A percentile compares a stretch with the other conserved stretches of the same genome.
Evolutionary conservation across 2,888 invertebrate species (phyloP).

Genomic region (Venustoraphidia nigricollis): DNA sequence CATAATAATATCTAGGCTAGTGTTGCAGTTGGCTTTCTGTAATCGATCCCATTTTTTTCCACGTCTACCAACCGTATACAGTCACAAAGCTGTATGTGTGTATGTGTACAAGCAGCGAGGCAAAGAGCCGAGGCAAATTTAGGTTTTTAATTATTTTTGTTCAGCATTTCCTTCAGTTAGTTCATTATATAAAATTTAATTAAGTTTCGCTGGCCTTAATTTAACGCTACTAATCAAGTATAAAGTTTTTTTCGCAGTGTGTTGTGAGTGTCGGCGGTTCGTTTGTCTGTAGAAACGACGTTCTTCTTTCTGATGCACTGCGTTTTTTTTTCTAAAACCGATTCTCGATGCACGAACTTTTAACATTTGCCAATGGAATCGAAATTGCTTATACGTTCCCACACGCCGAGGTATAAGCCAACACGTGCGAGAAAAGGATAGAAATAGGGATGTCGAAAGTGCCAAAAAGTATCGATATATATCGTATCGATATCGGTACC

Average conservation of each 20-base stretch:
- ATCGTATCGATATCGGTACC: too few species aligned
- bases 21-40: too few species aligned
- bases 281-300: background rate
- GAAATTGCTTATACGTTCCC: too few species aligned
- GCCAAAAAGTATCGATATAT: too few species aligned
- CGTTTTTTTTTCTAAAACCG: background rate
- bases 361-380: background rate
- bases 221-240: conserved; percentile 35
- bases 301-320: background rate
- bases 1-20: too few species aligned
- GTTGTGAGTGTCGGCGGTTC: conserved; percentile 20
- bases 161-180: conserved; percentile 33
- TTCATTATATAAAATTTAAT: conserved; percentile 36
- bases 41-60: too few species aligned
- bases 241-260: conserved; percentile 26
- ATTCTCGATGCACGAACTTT: background rate
- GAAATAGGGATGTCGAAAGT: too few species aligned
- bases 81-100: too few species aligned
- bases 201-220: conserved; percentile 33
- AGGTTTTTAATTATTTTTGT: conserved; percentile 35
- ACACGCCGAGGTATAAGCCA: too few species aligned
- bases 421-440: too few species aligned
- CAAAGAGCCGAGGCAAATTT: conserved; percentile 28
- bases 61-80: too few species aligned
- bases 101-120: too few species aligned